These are phyloP conservation scores for Argyresthia albistria DNA, from an alignment of 2,888 invertebrate genomes.

Conservation along the genomic window DNA sequence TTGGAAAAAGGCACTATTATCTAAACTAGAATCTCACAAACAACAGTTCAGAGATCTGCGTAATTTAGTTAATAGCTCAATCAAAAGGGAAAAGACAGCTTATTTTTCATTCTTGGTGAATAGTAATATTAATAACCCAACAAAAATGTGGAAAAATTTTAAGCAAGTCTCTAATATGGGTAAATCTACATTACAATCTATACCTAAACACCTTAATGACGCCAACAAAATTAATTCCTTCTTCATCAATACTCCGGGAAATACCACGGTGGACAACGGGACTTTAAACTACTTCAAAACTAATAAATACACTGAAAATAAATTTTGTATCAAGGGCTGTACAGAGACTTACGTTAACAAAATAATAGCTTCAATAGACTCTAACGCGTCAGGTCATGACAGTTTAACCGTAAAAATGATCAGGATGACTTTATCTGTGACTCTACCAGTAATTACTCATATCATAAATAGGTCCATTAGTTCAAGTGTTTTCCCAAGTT, in stretches of 20 bases:
- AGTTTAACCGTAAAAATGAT: background rate
- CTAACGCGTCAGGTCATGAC: background rate
- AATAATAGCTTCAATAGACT: background rate
- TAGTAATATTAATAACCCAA: constrained; percentile 1
- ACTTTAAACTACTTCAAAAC: background rate
- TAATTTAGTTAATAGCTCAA: constrained; percentile 1
- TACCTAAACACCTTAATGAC: background rate
- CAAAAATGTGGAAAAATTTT: background rate
- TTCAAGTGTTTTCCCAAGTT: background rate
- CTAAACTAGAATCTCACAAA: background rate
- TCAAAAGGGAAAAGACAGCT: background rate
- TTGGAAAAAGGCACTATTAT: background rate
- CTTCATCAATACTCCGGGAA: background rate
- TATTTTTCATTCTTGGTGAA: constrained; percentile 1
- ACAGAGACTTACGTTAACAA: background rate
- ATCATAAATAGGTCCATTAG: background rate
- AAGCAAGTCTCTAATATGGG: background rate
- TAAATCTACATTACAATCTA: background rate
- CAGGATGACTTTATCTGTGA: background rate
- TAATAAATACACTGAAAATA: background rate
- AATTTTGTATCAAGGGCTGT: background rate
- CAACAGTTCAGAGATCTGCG: background rate
- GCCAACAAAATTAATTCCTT: background rate
- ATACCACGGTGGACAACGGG: background rate
- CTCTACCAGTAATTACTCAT: background rate